Percentiles rank a stretch among this genome's conserved stretches.
phyloP scores from a whole-genome alignment of 1,140 invertebrate species.

The Ridgeia piscesae region DNA sequence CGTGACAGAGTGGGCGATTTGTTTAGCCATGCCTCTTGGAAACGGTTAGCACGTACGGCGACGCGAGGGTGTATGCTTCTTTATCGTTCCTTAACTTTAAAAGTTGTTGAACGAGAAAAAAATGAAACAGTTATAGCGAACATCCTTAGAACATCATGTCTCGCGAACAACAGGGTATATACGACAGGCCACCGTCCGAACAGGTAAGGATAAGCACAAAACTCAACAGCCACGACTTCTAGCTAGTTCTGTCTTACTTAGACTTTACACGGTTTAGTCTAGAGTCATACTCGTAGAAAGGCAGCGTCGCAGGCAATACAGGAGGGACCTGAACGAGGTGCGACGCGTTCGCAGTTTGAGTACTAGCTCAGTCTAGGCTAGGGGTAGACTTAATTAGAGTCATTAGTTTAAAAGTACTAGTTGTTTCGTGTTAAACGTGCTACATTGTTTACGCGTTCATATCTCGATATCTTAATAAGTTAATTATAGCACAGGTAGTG shows the following conservation, averaged over 20 bases:
- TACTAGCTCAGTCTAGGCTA: not conserved
- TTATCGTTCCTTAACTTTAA: not conserved
- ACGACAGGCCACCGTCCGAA: not conserved
- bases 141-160: not conserved
- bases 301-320: no score
- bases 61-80: not conserved
- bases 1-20: not conserved
- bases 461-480: no score
- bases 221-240: not conserved
- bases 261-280: no score
- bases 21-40: not conserved
- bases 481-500: no score
- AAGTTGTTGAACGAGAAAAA: not conserved
- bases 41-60: not conserved
- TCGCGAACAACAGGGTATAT: not conserved
- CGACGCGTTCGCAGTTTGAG: not conserved
- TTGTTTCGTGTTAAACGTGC: no score
- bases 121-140: not conserved
- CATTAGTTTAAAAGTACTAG: not conserved
- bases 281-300: no score
- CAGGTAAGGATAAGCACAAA: not conserved
- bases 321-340: not conserved
- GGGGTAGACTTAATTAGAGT: no score
- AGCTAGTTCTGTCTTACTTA: no score
- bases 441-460: no score